These are phyloP conservation scores for Ips typographus DNA, from an alignment of 1,140 invertebrate species.

Conservation along the genomic window DNA sequence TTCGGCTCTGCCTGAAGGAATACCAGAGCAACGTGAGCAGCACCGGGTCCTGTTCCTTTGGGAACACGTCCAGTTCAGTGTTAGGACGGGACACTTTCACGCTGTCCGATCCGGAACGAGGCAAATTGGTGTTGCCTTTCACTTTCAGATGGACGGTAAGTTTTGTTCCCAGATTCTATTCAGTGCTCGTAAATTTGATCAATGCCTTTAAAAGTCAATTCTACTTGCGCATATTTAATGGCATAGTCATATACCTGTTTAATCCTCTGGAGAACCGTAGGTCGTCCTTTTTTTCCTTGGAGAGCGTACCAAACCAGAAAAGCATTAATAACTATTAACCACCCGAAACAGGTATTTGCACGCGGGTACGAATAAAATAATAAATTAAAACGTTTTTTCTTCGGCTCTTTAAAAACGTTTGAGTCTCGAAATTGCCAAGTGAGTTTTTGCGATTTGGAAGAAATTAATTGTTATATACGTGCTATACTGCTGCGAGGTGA, in stretches of 20 bases:
- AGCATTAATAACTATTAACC: conserved; percentile 29
- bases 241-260: conserved; percentile 18
- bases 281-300: conserved; percentile 10
- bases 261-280: conserved; percentile 9
- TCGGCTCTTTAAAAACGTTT: not conserved
- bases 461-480: conserved; percentile 30
- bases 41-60: conserved; percentile 84
- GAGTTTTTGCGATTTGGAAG: conserved; percentile 20
- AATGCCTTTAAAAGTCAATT: conserved; percentile 15
- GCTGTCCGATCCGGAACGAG: conserved; percentile 72
- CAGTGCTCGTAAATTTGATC: conserved; percentile 7
- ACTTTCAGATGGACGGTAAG: conserved; percentile 90
- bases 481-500: conserved; percentile 14
- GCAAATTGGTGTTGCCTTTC: conserved; percentile 80
- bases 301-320: conserved; percentile 20
- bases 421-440: conserved; percentile 18
- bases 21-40: conserved; percentile 83
- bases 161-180: conserved; percentile 37
- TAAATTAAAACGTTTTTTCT: conserved; percentile 30
- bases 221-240: conserved; percentile 29
- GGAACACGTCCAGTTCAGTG: conserved; percentile 80
- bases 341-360: conserved; percentile 23
- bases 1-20: conserved; percentile 87
- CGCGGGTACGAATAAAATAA: conserved; percentile 17
- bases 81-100: conserved; percentile 87